Conservation (phyloP, 1,140 invertebrate species). For the Hetaerina americana region DNA sequence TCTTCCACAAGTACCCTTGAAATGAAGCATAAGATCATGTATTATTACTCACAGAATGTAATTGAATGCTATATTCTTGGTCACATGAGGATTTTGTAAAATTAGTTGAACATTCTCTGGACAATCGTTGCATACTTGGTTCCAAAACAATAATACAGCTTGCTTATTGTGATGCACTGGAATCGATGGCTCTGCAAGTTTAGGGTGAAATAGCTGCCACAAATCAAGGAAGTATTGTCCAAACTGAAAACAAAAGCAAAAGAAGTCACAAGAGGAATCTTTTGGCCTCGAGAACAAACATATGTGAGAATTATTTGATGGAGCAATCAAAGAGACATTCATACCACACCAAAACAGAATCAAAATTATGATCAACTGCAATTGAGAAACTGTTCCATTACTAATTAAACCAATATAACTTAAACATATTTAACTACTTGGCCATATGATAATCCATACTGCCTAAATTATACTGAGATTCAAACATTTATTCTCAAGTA, state of each 20-base stretch:
- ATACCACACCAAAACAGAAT: no score
- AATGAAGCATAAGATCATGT: no score
- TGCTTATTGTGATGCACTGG: slow-evolving; percentile 92
- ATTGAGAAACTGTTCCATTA: no score
- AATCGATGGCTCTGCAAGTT: slow-evolving; percentile 86
- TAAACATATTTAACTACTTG: slow-evolving; percentile 8
- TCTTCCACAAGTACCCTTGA: no score
- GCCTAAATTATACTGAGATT: no score
- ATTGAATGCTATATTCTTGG: slow-evolving; percentile 90
- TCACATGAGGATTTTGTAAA: slow-evolving; percentile 66
- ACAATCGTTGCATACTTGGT: slow-evolving; percentile 81
- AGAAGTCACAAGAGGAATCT: no score
- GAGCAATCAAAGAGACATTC: no score
- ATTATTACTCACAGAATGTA: slow-evolving; percentile 86
- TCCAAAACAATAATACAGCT: slow-evolving; percentile 82
- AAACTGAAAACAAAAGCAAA: slow-evolving; percentile 48
- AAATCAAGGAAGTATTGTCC: slow-evolving; percentile 79
- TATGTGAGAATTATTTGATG: no score
- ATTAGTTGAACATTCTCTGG: slow-evolving; percentile 83
- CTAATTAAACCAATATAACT: slow-evolving; percentile 6
- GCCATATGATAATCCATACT: no score
- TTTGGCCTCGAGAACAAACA: no score
- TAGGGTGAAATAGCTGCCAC: slow-evolving; percentile 89
- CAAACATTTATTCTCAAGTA: slow-evolving; percentile 6
- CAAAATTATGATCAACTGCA: no score